Evolutionary conservation across 2,888 invertebrate genomes (phyloP).

Genomic region (Monoplex corrugatus): DNA sequence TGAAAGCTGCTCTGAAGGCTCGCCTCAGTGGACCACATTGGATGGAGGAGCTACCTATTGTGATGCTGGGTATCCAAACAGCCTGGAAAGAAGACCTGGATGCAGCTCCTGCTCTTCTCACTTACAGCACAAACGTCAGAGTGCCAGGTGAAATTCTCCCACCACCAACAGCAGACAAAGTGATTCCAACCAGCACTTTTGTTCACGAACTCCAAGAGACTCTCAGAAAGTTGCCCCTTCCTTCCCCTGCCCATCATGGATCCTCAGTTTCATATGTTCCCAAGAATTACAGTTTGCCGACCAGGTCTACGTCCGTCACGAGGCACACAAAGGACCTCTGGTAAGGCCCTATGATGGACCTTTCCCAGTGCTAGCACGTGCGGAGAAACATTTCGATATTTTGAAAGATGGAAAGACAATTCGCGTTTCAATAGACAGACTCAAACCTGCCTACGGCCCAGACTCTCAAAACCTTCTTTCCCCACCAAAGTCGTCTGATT

Average conservation of each 20-base stretch:
- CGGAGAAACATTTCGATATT: background rate
- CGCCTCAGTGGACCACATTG: background rate
- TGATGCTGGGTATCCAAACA: background rate
- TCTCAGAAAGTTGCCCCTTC: background rate
- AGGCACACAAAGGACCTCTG: background rate
- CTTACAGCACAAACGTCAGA: background rate
- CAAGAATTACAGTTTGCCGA: background rate
- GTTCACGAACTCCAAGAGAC: background rate
- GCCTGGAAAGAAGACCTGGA: slow-evolving; percentile 11
- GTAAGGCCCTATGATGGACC: slow-evolving; percentile 6
- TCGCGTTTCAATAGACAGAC: background rate
- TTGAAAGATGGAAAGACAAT: background rate
- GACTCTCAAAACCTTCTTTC: background rate
- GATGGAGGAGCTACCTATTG: background rate
- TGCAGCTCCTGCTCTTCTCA: slow-evolving; percentile 6
- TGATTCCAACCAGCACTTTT: background rate
- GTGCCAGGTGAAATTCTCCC: background rate
- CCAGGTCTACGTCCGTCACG: slow-evolving; percentile 3
- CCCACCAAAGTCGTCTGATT: too few species aligned
- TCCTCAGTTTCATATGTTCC: background rate
- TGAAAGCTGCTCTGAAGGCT: background rate
- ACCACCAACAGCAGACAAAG: background rate
- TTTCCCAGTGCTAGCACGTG: background rate
- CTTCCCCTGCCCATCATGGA: background rate
- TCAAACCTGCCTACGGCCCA: background rate